phyloP scores from a whole-genome alignment of 2,888 invertebrate species.

The Noctua janthe region DNA sequence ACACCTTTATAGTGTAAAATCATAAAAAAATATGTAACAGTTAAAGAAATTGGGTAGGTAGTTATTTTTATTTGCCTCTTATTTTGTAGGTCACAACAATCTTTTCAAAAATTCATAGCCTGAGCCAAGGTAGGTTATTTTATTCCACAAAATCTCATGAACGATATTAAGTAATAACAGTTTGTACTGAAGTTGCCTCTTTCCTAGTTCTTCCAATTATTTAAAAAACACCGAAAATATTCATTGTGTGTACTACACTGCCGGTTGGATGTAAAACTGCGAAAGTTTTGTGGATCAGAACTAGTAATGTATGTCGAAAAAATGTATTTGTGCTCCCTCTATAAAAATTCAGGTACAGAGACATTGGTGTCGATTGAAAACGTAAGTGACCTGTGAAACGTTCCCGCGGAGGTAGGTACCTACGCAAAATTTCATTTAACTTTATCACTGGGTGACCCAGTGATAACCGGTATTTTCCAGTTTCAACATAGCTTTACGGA shows the following conservation, averaged over 20 bases:
- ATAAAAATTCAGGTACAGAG: slow-evolving; percentile 6
- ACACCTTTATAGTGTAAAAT: neutral
- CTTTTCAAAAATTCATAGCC: slow-evolving; percentile 32
- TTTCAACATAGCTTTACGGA: slow-evolving; percentile 28
- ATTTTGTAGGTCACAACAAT: slow-evolving; percentile 3
- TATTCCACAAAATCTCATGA: slow-evolving; percentile 30
- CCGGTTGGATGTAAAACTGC: neutral
- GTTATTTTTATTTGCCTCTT: neutral
- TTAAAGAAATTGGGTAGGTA: neutral
- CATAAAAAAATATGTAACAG: neutral
- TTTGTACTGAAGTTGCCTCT: slow-evolving; percentile 34
- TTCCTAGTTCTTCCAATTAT: neutral
- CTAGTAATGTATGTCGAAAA: slow-evolving; percentile 11
- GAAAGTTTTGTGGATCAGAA: neutral
- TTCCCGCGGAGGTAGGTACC: slow-evolving; percentile 34
- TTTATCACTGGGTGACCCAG: slow-evolving; percentile 32
- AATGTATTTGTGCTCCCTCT: neutral
- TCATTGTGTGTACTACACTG: neutral
- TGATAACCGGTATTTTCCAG: slow-evolving; percentile 38
- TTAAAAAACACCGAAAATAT: neutral
- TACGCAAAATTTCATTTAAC: slow-evolving; percentile 49
- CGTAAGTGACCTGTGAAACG: slow-evolving; percentile 60
- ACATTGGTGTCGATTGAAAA: slow-evolving; percentile 51
- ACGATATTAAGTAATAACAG: slow-evolving; percentile 46
- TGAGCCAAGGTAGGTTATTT: slow-evolving; percentile 10